Evolutionary conservation across 2,797 vertebrate genomes (phyloP).

Genomic region (Echiichthys vipera): DNA sequence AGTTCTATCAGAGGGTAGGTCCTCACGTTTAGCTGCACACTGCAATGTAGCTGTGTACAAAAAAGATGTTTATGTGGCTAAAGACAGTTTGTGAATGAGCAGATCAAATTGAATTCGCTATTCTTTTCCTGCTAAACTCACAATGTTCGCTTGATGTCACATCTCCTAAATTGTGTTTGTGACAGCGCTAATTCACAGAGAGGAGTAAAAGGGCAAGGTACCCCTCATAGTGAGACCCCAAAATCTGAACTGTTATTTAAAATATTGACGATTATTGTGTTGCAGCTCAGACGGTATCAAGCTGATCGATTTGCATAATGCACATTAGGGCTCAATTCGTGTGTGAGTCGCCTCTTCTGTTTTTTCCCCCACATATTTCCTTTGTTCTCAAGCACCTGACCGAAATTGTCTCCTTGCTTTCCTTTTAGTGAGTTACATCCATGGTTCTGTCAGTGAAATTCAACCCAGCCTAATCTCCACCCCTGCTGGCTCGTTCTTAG

Average conservation of each 20-base stretch:
- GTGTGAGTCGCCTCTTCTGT: neutral
- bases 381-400: constrained; percentile 16
- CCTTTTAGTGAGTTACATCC: constrained; percentile 23
- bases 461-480: constrained; percentile 43
- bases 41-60: neutral
- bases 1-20: constrained; percentile 33
- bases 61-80: neutral
- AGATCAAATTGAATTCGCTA: constrained; percentile 10
- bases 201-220: neutral
- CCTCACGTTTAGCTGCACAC: constrained; percentile 10
- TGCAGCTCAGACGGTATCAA: neutral
- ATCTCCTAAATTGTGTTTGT: neutral
- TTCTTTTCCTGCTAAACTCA: constrained; percentile 18
- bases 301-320: neutral
- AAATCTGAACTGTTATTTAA: neutral
- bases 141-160: constrained; percentile 4
- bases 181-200: neutral
- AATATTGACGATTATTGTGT: neutral
- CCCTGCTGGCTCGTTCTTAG: constrained; percentile 30
- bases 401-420: constrained; percentile 11
- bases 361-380: neutral
- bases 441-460: constrained; percentile 48
- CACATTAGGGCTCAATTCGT: neutral
- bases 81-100: neutral
- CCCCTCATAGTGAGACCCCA: neutral